Conservation (phyloP, 2,797 vertebrate species). For the Adelosebastes latens region DNA sequence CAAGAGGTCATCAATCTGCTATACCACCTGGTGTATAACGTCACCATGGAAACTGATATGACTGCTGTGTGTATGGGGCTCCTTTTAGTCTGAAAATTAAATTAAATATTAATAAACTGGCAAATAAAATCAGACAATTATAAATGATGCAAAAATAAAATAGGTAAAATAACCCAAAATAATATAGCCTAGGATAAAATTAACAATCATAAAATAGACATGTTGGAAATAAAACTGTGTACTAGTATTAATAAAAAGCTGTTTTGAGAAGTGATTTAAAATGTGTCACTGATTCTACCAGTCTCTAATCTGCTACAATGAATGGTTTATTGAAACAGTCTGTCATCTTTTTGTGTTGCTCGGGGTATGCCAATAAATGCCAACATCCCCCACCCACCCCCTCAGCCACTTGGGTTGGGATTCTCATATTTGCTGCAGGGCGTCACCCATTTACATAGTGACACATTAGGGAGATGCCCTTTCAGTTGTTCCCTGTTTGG, state of each 20-base stretch:
- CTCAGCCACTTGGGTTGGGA: neutral
- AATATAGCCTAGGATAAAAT: neutral
- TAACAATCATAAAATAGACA: neutral
- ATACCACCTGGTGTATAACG: neutral
- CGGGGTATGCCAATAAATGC: constrained; percentile 17
- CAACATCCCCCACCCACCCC: neutral
- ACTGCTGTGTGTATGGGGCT: neutral
- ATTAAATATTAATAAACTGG: neutral
- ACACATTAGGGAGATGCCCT: constrained; percentile 58
- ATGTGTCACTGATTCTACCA: neutral
- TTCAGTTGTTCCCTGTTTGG: constrained; percentile 47
- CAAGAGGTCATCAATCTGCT: constrained; percentile 26
- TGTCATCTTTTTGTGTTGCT: neutral
- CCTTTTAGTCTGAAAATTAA: neutral
- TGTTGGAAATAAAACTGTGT: neutral
- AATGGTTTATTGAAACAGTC: neutral
- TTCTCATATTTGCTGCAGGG: constrained; percentile 45
- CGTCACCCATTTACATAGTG: constrained; percentile 43
- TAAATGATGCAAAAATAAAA: neutral
- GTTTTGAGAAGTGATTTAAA: neutral
- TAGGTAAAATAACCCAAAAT: neutral
- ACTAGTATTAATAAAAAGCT: neutral
- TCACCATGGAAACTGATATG: constrained; percentile 25
- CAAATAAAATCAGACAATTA: neutral
- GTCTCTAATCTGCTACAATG: neutral